A percentile compares a stretch with the other conserved stretches of the same genome.
These are phyloP conservation scores for Syngnathus acus DNA, from an alignment of 2,797 vertebrate genomes.

Conservation along the genomic window DNA sequence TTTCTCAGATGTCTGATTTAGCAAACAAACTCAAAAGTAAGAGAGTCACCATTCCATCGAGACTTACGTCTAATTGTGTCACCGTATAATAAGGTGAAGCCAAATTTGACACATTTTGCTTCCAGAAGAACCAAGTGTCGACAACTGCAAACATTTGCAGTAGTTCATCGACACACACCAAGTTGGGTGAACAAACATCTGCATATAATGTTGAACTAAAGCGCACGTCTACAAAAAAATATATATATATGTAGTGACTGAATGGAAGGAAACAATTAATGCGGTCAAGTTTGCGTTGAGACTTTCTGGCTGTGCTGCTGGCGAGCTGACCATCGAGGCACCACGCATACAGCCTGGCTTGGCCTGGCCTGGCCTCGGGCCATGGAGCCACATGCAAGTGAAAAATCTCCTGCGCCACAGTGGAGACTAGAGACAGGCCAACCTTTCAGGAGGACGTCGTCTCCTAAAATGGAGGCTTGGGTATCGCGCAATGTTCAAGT, in stretches of 20 bases:
- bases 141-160: background rate
- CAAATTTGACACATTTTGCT: background rate
- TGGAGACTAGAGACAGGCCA: slow-evolving; percentile 25
- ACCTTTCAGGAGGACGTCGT: slow-evolving; percentile 28
- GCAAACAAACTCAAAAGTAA: too few relatives aligned
- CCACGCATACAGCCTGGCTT: slow-evolving; percentile 58
- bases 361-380: slow-evolving; percentile 30
- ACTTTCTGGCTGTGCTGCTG: slow-evolving; percentile 24
- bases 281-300: slow-evolving; percentile 24
- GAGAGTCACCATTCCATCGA: too few relatives aligned
- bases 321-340: slow-evolving; percentile 37
- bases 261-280: slow-evolving; percentile 1
- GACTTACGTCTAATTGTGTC: too few relatives aligned
- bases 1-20: background rate
- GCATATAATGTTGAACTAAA: background rate
- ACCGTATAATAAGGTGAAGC: too few relatives aligned
- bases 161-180: background rate
- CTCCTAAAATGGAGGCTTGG: slow-evolving; percentile 22
- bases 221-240: too few relatives aligned
- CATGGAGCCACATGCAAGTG: slow-evolving; percentile 60
- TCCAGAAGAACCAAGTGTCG: background rate
- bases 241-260: too few relatives aligned
- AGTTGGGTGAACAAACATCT: background rate
- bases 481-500: slow-evolving; percentile 17
- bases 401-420: slow-evolving; percentile 62